A percentile compares a stretch with the other conserved stretches of the same genome.
Evolutionary conservation across 2,888 invertebrate genomes (phyloP).

Genomic region (Agapostemon virescens): DNA sequence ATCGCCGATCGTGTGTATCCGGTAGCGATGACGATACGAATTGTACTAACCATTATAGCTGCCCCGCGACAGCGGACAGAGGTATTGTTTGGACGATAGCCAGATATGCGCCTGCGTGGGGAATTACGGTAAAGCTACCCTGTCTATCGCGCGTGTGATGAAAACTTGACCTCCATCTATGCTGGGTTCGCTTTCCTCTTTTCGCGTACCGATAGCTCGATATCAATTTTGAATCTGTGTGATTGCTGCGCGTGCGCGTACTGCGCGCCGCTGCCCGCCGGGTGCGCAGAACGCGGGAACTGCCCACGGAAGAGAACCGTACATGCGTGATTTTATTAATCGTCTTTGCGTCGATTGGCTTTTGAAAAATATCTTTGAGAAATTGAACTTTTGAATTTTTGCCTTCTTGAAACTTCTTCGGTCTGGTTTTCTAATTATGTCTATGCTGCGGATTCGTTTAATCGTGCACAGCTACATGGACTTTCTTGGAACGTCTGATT

Average conservation of each 20-base stretch:
- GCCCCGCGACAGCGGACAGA: slow-evolving; percentile 70
- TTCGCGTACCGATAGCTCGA: slow-evolving; percentile 44
- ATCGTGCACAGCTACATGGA: neutral
- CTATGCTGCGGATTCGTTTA: neutral
- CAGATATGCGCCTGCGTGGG: slow-evolving; percentile 78
- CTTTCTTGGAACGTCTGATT: too few relatives aligned
- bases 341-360: neutral
- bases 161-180: slow-evolving; percentile 46
- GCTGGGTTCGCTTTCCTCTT: slow-evolving; percentile 31
- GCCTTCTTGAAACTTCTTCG: neutral
- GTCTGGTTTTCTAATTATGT: neutral
- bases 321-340: neutral
- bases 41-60: slow-evolving; percentile 71
- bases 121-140: slow-evolving; percentile 56
- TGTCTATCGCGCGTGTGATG: slow-evolving; percentile 56
- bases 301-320: neutral
- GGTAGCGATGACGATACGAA: slow-evolving; percentile 68
- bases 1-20: slow-evolving; percentile 52
- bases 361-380: too few relatives aligned
- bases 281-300: neutral
- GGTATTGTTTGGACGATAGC: slow-evolving; percentile 78
- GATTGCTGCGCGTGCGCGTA: slow-evolving; percentile 28
- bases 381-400: too few relatives aligned
- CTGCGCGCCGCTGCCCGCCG: slow-evolving; percentile 11
- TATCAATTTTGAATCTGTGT: slow-evolving; percentile 48